Evolutionary conservation across 2,888 invertebrate species (phyloP), one percentile per base, ranked within the genome.

Genomic region (Argyresthia goedartella): DNA sequence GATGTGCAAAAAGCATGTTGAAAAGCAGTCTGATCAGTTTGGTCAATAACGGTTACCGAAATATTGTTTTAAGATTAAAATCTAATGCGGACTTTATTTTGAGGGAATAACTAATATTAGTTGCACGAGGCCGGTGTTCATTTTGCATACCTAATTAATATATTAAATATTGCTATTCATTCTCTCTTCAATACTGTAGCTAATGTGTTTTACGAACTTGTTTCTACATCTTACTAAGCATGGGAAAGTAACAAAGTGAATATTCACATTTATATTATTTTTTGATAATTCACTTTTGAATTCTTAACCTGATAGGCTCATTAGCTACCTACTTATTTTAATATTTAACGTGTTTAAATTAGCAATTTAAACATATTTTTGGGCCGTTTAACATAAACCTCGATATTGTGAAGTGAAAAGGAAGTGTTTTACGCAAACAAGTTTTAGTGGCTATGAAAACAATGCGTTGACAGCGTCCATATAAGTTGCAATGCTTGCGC

Each of bases 221-320:
- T 68, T 67, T 69, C 68, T 69, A 64, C 60, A 25, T 16, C 34
- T 45, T 25, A 25, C 47, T 47, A 47, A 47, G 25, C 47, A 47
- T 47, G 47, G 47, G 47, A 47, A 47, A 47, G 47, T 47, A 11
- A 44, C 44, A 44, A 15, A 44, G 15, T 14, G 39, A 11, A 9
- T 11, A 11, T 39, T 39, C 10, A n/a, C 10, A 39, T 39, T 39
- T n/a, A 9, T 11, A 39, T 36, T 8, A 39, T 39, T 39, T 39
- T 39, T 11, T 39, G 39, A 39, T n/a, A 39, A 11, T 39, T 39
- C 6, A 25, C 25, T 25, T 25, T 25, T 4, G 25, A 25, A 25
- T 25, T 25, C 25, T 25, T 25, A 25, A 25, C 25, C 25, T 25
- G 25, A 25, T 25, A 25, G 25, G 25, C 25, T 25, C 25, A 44